These are phyloP conservation scores for Junonia oenone DNA, from an alignment of 2,888 invertebrate species.

Conservation along the genomic window DNA sequence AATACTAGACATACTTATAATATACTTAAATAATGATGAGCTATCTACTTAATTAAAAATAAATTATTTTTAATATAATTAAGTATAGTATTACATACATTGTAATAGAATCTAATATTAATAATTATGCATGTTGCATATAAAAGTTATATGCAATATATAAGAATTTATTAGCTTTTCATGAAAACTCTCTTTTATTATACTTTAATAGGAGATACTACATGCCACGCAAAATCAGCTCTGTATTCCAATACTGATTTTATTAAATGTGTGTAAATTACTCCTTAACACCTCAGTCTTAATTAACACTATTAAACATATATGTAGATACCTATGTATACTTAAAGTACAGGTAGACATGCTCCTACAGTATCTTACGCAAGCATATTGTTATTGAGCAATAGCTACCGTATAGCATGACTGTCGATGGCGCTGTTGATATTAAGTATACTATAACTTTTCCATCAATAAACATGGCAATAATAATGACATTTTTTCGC, in stretches of 20 bases:
- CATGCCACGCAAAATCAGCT: background rate
- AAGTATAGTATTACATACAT: background rate
- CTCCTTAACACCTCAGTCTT: constrained; percentile 61
- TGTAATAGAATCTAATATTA: background rate
- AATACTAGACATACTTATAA: constrained; percentile 22
- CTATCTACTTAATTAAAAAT: background rate
- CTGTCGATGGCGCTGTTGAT: too few species aligned
- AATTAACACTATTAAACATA: constrained; percentile 22
- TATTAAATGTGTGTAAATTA: constrained; percentile 26
- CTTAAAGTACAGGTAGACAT: too few species aligned
- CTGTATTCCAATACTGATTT: background rate
- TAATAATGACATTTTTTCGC: too few species aligned
- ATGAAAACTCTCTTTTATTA: too few species aligned
- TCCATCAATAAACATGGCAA: too few species aligned
- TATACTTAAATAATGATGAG: background rate
- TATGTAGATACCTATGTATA: too few species aligned
- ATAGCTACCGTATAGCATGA: too few species aligned
- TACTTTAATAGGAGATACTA: too few species aligned
- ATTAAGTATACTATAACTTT: too few species aligned
- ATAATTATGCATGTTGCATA: too few species aligned
- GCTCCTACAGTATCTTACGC: too few species aligned
- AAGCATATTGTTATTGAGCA: too few species aligned
- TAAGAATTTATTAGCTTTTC: background rate
- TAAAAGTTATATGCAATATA: background rate
- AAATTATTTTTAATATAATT: background rate